These are phyloP conservation scores for Corydoras maculifer DNA, from an alignment of 2,113 vertebrate species.

Conservation along the genomic window DNA sequence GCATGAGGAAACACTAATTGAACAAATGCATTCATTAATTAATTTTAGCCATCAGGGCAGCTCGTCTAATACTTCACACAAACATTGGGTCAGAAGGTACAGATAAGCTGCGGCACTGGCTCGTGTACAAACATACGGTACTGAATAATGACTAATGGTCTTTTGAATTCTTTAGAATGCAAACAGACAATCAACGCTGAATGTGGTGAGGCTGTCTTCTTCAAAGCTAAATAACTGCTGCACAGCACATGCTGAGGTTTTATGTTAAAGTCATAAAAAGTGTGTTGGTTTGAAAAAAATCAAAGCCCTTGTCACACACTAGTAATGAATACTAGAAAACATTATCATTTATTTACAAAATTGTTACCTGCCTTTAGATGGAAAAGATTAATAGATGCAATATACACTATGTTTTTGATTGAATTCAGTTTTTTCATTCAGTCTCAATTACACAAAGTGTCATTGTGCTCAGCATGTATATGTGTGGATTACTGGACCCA, in stretches of 20 bases:
- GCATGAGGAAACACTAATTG: constrained; percentile 71
- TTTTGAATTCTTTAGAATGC: constrained; percentile 49
- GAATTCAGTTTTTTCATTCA: no score
- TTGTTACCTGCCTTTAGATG: neutral
- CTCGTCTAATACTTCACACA: constrained; percentile 64
- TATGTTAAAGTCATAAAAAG: neutral
- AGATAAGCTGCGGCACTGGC: constrained; percentile 32
- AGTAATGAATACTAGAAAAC: neutral
- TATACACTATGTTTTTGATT: no score
- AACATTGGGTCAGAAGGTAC: constrained; percentile 51
- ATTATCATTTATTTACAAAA: neutral
- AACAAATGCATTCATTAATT: constrained; percentile 71
- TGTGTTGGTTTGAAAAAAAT: neutral
- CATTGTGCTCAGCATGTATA: no score
- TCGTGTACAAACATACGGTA: constrained; percentile 10
- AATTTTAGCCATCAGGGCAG: constrained; percentile 64
- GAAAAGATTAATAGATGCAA: neutral
- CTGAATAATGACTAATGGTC: constrained; percentile 52
- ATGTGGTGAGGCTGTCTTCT: constrained; percentile 44
- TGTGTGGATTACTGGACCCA: no score
- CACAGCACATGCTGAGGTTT: constrained; percentile 19
- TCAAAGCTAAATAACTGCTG: constrained; percentile 49
- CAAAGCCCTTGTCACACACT: neutral
- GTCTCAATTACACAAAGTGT: no score
- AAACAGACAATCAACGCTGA: constrained; percentile 49